A percentile compares a stretch with the other conserved stretches of the same genome.
Evolutionary conservation across 2,113 vertebrate genomes (phyloP).

Genomic region (Origma solitaria): DNA sequence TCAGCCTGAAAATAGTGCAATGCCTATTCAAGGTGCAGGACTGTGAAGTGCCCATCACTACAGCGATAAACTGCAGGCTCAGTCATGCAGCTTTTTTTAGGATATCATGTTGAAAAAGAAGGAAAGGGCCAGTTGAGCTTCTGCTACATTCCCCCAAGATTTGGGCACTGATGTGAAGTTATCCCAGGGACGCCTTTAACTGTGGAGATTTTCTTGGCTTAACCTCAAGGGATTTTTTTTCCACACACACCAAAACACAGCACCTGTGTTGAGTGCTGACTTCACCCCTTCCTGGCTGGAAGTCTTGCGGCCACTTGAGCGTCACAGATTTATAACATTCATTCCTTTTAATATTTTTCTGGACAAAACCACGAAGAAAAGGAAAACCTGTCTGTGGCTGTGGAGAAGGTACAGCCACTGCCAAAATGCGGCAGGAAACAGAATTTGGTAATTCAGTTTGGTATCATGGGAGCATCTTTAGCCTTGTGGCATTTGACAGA

Average conservation of each 20-base stretch:
- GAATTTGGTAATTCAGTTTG: not conserved
- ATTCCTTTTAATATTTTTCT: not conserved
- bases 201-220: not conserved
- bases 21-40: not conserved
- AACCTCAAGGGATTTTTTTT: not conserved
- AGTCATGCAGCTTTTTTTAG: not conserved
- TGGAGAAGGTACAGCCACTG: rapidly evolving
- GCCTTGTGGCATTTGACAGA: not conserved
- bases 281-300: not conserved
- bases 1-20: not conserved
- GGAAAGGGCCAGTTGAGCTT: not conserved
- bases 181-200: not conserved
- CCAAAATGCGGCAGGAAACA: not conserved
- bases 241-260: not conserved
- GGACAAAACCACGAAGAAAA: not conserved
- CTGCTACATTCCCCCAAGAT: not conserved
- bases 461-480: not conserved
- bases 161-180: not conserved
- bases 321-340: not conserved
- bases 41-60: not conserved
- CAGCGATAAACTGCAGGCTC: not conserved
- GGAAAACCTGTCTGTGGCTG: rapidly evolving
- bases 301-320: not conserved
- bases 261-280: not conserved
- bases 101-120: not conserved